Evolutionary conservation across 2,888 invertebrate species (phyloP), one percentile per base, ranked within the genome.

Genomic region (Anodontia alba): DNA sequence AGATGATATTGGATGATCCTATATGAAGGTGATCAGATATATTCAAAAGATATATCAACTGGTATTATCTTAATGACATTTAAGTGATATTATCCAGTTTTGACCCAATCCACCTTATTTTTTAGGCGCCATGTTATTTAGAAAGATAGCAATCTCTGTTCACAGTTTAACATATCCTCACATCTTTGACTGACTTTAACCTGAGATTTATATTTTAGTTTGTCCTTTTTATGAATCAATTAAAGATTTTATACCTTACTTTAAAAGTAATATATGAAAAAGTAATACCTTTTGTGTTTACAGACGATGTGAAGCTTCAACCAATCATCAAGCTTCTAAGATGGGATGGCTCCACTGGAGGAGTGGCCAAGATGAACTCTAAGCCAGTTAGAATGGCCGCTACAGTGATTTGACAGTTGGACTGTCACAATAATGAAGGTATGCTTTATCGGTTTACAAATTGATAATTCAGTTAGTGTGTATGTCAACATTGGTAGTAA

Each of bases 391-490:
- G 33, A 62, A 62, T 33, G 62, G 62, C 1, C 17, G 62, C 33
- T 33, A 62, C 62, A 62, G 5, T 33, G 17, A 33, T 15, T 12
- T 31, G 62, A 62, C 62, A 62, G 23, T 33, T 1, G n/a, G 62
- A 33, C 23, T 62, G 31, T 62, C 33, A 33, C 62, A 62, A 62
- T 62, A 62, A 29, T 33, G 62, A 20, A 62, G 62, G 62, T 62
- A 62, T 17, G 62, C 5, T 62, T 62, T 62, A 62, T 62, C 62
- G 20, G 33, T 62, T 2, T n/a, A 62, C 62, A 62, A 62, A 62
- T 62, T 62, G 62, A 62, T 62, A 33, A 62, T 62, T 33, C 15
- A 62, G 62, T 62, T 62, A 62, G 33, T 62, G 62, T 62, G 62
- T 62, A 62, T 62, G 62, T 62, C 62, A 62, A 62, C 62, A 62